phyloP scores from a whole-genome alignment of 1,140 invertebrate genomes.

The Glomeris maerens region DNA sequence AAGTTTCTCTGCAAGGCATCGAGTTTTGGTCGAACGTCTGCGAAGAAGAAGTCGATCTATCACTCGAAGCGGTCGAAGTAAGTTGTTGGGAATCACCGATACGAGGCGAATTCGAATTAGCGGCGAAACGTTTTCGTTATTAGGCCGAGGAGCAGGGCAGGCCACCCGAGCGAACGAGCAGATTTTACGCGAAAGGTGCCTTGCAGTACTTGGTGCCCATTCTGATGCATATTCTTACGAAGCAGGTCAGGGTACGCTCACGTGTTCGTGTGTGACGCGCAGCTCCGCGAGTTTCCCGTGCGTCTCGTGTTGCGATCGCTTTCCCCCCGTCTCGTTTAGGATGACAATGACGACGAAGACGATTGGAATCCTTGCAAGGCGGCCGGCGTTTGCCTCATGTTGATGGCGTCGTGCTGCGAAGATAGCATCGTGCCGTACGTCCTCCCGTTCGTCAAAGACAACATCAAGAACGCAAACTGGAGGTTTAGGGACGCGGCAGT shows the following conservation, averaged over 20 bases:
- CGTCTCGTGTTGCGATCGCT: too few species aligned
- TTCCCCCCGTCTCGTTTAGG: constrained; percentile 20
- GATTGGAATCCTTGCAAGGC: constrained; percentile 99
- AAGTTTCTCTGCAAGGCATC: constrained; percentile 94
- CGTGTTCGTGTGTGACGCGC: too few species aligned
- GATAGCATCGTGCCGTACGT: constrained; percentile 92
- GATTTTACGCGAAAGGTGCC: constrained; percentile 87
- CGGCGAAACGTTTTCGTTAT: constrained; percentile 2
- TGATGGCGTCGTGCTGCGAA: constrained; percentile 91
- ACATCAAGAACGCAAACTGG: constrained; percentile 92
- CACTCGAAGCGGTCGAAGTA: constrained; percentile 80
- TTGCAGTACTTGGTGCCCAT: constrained; percentile 89
- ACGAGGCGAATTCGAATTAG: background rate
- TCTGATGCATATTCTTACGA: constrained; percentile 82
- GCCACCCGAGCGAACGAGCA: constrained; percentile 74
- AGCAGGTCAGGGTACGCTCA: constrained; percentile 67
- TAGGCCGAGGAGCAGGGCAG: constrained; percentile 72
- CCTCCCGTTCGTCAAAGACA: constrained; percentile 89
- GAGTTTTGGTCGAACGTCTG: constrained; percentile 99
- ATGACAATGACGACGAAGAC: constrained; percentile 77
- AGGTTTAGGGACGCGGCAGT: constrained; percentile 89
- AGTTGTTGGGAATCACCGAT: constrained; percentile 5
- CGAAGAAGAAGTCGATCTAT: constrained; percentile 95
- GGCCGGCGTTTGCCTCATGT: constrained; percentile 97
- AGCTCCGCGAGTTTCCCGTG: too few species aligned